Percentiles rank a stretch among this genome's conserved stretches.
phyloP scores from a whole-genome alignment of 2,797 vertebrate species.

The Anguilla pacifica region DNA sequence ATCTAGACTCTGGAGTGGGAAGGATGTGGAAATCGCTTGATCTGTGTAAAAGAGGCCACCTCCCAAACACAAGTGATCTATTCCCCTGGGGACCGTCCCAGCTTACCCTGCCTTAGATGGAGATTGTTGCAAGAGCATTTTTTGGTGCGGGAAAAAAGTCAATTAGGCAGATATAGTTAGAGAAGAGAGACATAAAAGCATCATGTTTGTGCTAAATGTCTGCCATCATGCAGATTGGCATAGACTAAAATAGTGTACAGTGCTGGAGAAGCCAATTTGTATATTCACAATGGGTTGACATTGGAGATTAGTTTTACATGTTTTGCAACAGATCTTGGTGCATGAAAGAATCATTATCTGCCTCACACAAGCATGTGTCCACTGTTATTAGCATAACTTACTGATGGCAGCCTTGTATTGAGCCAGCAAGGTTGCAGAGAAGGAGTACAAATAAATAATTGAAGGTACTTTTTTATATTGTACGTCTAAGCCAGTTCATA shows the following conservation, averaged over 20 bases:
- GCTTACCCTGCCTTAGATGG: not conserved
- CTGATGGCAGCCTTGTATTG: not conserved
- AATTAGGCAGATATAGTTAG: not conserved
- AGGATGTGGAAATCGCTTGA: slow-evolving; percentile 20
- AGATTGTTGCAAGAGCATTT: not conserved
- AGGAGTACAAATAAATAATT: not conserved
- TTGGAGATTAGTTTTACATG: not conserved
- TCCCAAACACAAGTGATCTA: slow-evolving; percentile 5
- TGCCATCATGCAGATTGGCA: not conserved
- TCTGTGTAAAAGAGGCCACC: slow-evolving; percentile 21
- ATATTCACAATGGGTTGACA: not conserved
- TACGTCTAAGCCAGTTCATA: not conserved
- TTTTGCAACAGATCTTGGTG: not conserved
- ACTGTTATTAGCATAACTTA: not conserved
- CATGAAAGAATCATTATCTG: not conserved
- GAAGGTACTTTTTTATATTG: not conserved
- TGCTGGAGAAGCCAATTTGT: not conserved
- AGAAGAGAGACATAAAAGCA: not conserved
- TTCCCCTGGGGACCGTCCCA: not conserved
- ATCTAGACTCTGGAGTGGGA: slow-evolving; percentile 2
- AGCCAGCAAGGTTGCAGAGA: not conserved
- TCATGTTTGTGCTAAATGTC: not conserved
- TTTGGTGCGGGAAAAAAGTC: not conserved
- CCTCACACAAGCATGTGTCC: not conserved
- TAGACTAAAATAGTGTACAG: not conserved